These are phyloP conservation scores for Oscheius sp. DNA, from an alignment of 2,888 invertebrate species.

Conservation along the genomic window DNA sequence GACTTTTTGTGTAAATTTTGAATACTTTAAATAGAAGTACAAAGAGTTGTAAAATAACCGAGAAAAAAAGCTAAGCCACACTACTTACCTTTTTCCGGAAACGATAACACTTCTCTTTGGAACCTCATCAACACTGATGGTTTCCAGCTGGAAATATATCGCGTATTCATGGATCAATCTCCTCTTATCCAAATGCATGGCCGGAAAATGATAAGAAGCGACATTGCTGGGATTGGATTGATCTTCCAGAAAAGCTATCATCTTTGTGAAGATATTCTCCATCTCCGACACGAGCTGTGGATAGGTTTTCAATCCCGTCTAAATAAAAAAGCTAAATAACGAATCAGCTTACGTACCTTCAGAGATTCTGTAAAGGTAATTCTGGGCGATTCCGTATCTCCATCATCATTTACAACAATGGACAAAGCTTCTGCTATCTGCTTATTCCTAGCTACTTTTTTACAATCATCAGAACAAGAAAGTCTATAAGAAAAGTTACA, in stretches of 20 bases:
- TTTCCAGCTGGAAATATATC: conserved; percentile 91
- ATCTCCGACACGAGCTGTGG: conserved; percentile 36
- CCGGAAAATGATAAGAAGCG: conserved; percentile 36
- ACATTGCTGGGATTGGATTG: conserved; percentile 31
- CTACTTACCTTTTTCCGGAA: conserved; percentile 71
- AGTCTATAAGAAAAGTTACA: conserved; percentile 74
- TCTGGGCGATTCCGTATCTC: conserved; percentile 45
- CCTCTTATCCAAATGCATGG: conserved; percentile 52
- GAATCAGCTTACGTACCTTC: conserved; percentile 28
- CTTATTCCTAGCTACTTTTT: conserved; percentile 85
- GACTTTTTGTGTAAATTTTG: not conserved
- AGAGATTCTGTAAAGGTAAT: conserved; percentile 49
- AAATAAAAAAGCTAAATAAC: not conserved
- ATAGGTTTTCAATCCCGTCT: conserved; percentile 11
- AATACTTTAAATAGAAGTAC: not conserved
- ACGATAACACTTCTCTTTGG: conserved; percentile 87
- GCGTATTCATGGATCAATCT: conserved; percentile 88
- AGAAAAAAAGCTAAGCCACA: no score
- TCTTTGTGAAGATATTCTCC: conserved; percentile 37
- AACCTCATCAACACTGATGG: conserved; percentile 91
- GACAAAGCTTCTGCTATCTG: conserved; percentile 89
- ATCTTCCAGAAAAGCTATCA: conserved; percentile 33
- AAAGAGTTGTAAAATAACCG: not conserved
- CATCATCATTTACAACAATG: conserved; percentile 79
- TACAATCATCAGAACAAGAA: conserved; percentile 92